phyloP scores from a whole-genome alignment of 92 coral and sea anemone genomes.

The Palythoa heliodiscus region DNA sequence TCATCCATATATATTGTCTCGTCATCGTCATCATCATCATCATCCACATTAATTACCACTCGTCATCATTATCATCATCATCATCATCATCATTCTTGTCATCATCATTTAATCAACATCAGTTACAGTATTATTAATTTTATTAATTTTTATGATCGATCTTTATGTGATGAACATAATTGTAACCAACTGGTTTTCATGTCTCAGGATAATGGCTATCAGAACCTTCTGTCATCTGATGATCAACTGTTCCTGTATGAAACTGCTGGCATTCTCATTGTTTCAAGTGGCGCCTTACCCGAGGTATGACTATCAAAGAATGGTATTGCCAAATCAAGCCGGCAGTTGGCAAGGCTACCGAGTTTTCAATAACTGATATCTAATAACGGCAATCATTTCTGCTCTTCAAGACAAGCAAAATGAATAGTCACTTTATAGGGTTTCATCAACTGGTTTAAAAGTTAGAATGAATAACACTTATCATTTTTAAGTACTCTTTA shows the following conservation, averaged over 20 bases:
- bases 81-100: background rate
- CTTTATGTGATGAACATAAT: background rate
- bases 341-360: no score
- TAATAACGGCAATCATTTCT: no score
- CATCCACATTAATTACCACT: background rate
- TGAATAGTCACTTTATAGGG: no score
- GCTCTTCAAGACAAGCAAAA: no score
- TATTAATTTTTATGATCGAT: background rate
- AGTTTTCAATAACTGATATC: no score
- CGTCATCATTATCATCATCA: background rate
- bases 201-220: slow-evolving; percentile 87
- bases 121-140: background rate
- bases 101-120: background rate
- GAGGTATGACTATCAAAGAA: slow-evolving; percentile 63
- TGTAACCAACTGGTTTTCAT: background rate
- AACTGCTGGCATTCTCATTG: slow-evolving; percentile 94
- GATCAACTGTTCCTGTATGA: slow-evolving; percentile 97
- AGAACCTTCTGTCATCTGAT: slow-evolving; percentile 79
- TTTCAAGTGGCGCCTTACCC: slow-evolving; percentile 85
- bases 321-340: no score
- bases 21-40: background rate
- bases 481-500: no score
- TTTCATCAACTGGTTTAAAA: no score
- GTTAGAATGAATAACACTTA: no score
- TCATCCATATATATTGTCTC: background rate